A percentile compares a stretch with the other conserved stretches of the same genome.
phyloP scores from a whole-genome alignment of 2,888 invertebrate genomes.

The Athripsodes cinereus region DNA sequence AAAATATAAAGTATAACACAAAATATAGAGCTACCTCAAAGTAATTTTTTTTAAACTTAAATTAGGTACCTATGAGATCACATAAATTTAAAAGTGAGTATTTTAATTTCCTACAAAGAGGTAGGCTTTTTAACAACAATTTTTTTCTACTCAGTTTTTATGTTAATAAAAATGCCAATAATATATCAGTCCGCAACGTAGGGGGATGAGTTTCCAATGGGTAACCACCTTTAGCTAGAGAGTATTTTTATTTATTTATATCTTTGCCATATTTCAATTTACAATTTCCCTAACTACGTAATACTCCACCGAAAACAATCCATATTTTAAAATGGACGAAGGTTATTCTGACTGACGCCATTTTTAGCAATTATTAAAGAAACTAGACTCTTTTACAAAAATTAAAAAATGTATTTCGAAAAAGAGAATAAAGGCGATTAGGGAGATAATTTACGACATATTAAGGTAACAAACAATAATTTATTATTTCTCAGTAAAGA shows the following conservation, averaged over 20 bases:
- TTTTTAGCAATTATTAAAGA: neutral
- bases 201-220: too few relatives aligned
- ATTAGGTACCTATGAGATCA: too few relatives aligned
- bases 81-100: too few relatives aligned
- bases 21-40: too few relatives aligned
- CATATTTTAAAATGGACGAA: neutral
- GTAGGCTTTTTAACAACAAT: too few relatives aligned
- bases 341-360: neutral
- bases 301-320: neutral
- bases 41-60: too few relatives aligned
- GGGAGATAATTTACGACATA: conserved; percentile 8
- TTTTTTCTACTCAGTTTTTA: too few relatives aligned
- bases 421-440: conserved; percentile 6
- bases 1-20: too few relatives aligned
- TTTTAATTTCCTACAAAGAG: too few relatives aligned
- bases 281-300: neutral
- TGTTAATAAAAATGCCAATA: too few relatives aligned
- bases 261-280: neutral
- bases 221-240: too few relatives aligned
- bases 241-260: neutral
- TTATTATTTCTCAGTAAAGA: conserved; percentile 8
- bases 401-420: neutral
- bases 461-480: conserved; percentile 1
- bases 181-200: too few relatives aligned
- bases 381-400: neutral